Conservation (phyloP, 2,113 vertebrate genomes). For the Himantopus leucocephalus region DNA sequence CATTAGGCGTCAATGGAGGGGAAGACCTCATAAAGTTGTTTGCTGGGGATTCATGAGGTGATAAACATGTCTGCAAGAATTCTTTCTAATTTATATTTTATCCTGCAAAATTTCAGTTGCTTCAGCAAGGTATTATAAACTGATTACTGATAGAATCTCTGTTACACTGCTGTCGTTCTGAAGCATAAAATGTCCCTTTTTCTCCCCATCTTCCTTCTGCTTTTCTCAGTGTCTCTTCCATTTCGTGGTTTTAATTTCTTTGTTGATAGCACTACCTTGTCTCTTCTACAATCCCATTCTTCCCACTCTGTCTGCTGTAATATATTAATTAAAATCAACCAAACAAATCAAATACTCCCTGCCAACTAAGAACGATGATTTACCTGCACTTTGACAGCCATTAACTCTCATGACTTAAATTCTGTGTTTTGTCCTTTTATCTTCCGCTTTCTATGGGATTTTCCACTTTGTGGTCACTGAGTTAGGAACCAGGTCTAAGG, state of each 20-base stretch:
- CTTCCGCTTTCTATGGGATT: not conserved
- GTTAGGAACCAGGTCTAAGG: not conserved
- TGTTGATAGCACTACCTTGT: not conserved
- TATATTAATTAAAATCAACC: not conserved
- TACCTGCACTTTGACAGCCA: not conserved
- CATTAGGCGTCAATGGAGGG: not conserved
- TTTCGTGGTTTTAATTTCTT: not conserved
- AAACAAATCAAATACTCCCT: not conserved
- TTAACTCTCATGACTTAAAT: not conserved
- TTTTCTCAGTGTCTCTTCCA: not conserved
- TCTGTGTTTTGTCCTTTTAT: not conserved
- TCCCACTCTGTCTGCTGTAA: not conserved
- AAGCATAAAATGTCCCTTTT: not conserved
- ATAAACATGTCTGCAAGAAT: not conserved
- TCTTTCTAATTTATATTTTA: not conserved
- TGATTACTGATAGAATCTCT: not conserved
- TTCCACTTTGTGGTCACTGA: not conserved
- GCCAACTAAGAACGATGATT: not conserved
- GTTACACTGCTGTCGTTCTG: not conserved
- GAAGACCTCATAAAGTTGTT: not conserved
- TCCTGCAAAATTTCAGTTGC: not conserved
- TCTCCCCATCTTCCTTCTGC: accelerated
- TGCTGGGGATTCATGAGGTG: not conserved
- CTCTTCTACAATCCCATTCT: not conserved
- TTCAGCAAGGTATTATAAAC: not conserved